These are phyloP conservation scores for Eulemur albifrons DNA, from an alignment of 2,797 vertebrate species.

Conservation along the genomic window DNA sequence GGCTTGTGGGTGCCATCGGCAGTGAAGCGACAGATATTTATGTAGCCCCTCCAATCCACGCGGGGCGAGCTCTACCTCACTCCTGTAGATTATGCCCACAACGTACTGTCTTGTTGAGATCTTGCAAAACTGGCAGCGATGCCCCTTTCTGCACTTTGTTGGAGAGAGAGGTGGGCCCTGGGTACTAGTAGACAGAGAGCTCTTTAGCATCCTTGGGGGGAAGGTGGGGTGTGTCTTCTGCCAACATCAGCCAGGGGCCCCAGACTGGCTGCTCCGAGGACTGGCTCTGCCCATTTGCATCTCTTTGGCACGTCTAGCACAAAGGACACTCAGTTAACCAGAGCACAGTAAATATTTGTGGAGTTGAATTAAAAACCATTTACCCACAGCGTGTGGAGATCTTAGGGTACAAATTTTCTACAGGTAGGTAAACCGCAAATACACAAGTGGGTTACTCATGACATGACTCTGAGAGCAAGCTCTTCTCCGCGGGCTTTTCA, in stretches of 20 bases:
- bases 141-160: not conserved
- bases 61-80: not conserved
- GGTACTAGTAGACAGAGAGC: constrained; percentile 56
- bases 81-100: not conserved
- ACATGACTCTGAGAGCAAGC: not conserved
- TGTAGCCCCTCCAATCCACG: not conserved
- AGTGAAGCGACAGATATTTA: not conserved
- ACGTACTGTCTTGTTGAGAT: not conserved
- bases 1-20: not conserved
- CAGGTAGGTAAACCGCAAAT: constrained; percentile 73
- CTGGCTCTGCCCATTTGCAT: constrained; percentile 20
- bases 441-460: constrained; percentile 50
- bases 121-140: not conserved
- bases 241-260: constrained; percentile 23
- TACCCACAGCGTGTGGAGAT: constrained; percentile 1
- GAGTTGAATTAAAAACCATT: constrained; percentile 55
- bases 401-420: constrained; percentile 50
- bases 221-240: not conserved
- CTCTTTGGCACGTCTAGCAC: constrained; percentile 44
- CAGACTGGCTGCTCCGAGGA: constrained; percentile 23
- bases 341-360: constrained; percentile 74
- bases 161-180: not conserved
- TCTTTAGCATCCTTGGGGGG: constrained; percentile 41
- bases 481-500: not conserved
- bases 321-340: constrained; percentile 68